Percentiles rank a stretch among this genome's conserved stretches.
Evolutionary conservation across 2,888 invertebrate species (phyloP).

Genomic region (Dryobota labecula): DNA sequence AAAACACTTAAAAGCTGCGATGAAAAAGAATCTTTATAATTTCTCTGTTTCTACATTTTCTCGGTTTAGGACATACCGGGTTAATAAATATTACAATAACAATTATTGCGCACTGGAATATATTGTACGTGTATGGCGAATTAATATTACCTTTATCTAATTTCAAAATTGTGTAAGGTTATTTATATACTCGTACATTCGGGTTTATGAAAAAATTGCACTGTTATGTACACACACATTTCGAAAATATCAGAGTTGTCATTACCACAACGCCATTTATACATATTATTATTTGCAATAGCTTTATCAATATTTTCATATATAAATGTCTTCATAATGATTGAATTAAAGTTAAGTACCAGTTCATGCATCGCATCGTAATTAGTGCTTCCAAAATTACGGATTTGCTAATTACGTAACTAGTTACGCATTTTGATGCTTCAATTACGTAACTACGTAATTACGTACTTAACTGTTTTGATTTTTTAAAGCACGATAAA

Average conservation of each 20-base stretch:
- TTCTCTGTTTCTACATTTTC: conserved; percentile 8
- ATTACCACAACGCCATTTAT: neutral
- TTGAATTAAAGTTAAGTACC: conserved; percentile 5
- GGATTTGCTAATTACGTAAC: too few species aligned
- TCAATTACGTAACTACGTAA: too few species aligned
- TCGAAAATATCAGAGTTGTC: neutral
- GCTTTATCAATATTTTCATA: neutral
- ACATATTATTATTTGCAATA: neutral
- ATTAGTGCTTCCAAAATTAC: too few species aligned
- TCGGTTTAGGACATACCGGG: neutral
- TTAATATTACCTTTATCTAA: conserved; percentile 1
- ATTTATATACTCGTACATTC: too few species aligned
- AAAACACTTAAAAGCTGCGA: conserved; percentile 7
- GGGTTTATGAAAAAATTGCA: neutral
- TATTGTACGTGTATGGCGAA: neutral
- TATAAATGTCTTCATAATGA: neutral
- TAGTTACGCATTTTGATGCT: too few species aligned
- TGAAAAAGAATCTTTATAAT: conserved; percentile 2
- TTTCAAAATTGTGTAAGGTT: neutral
- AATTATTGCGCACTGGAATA: neutral
- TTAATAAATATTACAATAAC: neutral
- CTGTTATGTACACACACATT: neutral
- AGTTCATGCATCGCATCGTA: conserved; percentile 5
- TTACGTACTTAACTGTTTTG: too few species aligned
- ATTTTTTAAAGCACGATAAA: too few species aligned